These are phyloP conservation scores for Netelia fuscicornis DNA, from an alignment of 2,888 invertebrate genomes.

Conservation along the genomic window DNA sequence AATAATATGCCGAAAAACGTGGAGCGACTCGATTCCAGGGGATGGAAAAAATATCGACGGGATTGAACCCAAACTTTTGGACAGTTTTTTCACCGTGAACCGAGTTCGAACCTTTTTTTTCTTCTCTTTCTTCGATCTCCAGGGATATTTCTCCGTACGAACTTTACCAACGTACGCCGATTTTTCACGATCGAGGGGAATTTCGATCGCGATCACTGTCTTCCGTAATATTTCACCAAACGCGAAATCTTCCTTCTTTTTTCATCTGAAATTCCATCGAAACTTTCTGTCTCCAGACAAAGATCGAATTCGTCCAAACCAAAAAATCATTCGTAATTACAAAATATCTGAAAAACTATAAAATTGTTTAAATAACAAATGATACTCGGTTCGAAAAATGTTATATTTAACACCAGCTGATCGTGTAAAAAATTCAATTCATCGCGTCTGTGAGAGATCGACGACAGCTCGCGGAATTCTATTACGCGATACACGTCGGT, in stretches of 20 bases:
- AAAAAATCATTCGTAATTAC: no score
- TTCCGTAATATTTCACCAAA: no score
- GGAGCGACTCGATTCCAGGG: slow-evolving; percentile 57
- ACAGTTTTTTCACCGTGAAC: slow-evolving; percentile 61
- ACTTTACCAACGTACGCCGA: slow-evolving; percentile 43
- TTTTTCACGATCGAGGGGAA: no score
- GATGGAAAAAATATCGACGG: slow-evolving; percentile 74
- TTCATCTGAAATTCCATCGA: no score
- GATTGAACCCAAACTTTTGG: slow-evolving; percentile 23
- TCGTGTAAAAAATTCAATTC: not conserved
- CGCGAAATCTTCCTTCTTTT: no score
- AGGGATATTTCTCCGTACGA: slow-evolving; percentile 70
- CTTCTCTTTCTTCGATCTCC: slow-evolving; percentile 63
- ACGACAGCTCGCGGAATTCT: slow-evolving; percentile 9
- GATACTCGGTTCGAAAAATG: no score
- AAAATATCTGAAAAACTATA: no score
- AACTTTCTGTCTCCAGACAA: no score
- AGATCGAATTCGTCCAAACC: no score
- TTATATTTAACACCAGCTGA: no score
- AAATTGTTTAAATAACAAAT: no score
- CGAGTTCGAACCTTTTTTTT: slow-evolving; percentile 53
- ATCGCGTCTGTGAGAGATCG: not conserved
- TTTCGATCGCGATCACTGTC: not conserved
- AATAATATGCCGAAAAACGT: slow-evolving; percentile 77
- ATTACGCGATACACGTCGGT: not conserved